These are phyloP conservation scores for Aricia artaxerxes DNA, from an alignment of 2,888 invertebrate species.

Conservation along the genomic window DNA sequence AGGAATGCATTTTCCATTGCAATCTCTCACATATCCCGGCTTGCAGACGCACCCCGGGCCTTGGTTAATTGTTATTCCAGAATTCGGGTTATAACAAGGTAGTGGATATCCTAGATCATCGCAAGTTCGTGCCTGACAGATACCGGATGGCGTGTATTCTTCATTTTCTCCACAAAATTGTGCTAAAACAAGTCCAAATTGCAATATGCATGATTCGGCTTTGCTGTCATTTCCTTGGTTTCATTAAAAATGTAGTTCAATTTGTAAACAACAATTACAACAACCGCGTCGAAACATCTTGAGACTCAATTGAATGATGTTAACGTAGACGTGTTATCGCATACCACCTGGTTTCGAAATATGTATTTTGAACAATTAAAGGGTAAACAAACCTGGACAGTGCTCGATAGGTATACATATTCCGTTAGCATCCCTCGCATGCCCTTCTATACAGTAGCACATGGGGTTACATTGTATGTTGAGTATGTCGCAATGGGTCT, in stretches of 20 bases:
- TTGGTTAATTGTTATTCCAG: neutral
- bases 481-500: constrained; percentile 34
- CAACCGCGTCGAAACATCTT: neutral
- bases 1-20: constrained; percentile 16
- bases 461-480: constrained; percentile 45
- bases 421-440: constrained; percentile 39
- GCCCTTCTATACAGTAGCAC: constrained; percentile 51
- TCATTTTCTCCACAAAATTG: constrained; percentile 1
- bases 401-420: constrained; percentile 41
- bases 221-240: neutral
- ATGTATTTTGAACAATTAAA: neutral
- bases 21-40: constrained; percentile 29
- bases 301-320: too few relatives aligned
- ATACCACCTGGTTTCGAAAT: too few relatives aligned
- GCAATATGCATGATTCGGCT: neutral
- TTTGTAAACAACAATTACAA: too few relatives aligned
- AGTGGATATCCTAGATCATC: constrained; percentile 9
- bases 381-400: neutral
- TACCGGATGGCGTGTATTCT: constrained; percentile 38
- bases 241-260: too few relatives aligned
- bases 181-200: constrained; percentile 18
- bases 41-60: constrained; percentile 29
- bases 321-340: neutral
- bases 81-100: neutral
- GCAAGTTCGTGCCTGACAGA: constrained; percentile 44